Conservation (phyloP, 2,797 vertebrate species). For the Darevskia mixta region DNA sequence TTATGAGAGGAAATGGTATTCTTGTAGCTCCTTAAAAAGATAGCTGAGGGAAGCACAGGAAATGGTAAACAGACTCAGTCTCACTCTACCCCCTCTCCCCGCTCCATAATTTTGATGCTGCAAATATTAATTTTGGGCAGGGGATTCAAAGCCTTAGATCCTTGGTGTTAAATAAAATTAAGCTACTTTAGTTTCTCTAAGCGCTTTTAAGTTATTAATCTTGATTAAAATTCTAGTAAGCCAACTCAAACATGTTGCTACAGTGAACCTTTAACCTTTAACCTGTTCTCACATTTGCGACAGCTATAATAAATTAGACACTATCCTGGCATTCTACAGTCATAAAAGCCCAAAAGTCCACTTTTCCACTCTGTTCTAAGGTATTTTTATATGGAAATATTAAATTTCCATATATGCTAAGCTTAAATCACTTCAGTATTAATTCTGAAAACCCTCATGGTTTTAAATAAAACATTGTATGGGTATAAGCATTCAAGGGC, state of each 20-base stretch:
- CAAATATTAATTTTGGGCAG: neutral
- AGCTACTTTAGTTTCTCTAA: constrained; percentile 17
- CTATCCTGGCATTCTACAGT: constrained; percentile 25
- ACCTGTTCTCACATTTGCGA: constrained; percentile 30
- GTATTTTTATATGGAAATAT: constrained; percentile 17
- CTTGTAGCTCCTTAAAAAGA: neutral
- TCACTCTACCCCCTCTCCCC: neutral
- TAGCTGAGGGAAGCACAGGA: neutral
- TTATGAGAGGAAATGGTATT: too few species aligned
- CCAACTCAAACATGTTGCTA: constrained; percentile 18
- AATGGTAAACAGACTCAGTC: neutral
- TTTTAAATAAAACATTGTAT: neutral
- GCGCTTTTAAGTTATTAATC: neutral
- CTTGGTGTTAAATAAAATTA: constrained; percentile 5
- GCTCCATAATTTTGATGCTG: neutral
- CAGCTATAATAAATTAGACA: constrained; percentile 18
- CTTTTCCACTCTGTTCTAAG: neutral
- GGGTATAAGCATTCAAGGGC: constrained; percentile 28
- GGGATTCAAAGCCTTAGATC: neutral
- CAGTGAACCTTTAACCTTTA: constrained; percentile 52
- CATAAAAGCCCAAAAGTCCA: constrained; percentile 12
- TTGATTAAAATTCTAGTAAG: constrained; percentile 28
- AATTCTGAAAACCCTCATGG: neutral
- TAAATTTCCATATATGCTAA: constrained; percentile 31
- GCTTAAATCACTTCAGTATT: constrained; percentile 22